Base-by-base conservation (phyloP, 2,113 vertebrate species). In the Nestor notabilis region DNA sequence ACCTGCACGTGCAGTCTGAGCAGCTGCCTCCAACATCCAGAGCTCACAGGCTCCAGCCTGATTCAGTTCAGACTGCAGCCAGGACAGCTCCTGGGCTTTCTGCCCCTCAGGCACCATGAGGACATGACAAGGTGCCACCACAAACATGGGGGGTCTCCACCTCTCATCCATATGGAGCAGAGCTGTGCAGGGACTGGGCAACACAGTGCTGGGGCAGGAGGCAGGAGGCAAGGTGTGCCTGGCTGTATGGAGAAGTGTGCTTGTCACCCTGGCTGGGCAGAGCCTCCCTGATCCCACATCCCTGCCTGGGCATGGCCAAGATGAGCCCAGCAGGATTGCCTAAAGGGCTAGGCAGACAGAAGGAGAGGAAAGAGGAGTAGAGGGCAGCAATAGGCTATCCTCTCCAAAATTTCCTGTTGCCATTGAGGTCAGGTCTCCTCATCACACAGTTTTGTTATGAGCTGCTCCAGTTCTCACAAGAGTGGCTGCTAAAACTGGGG, bases 381-480 rank as follows among this genome's bases (percentile, higher is more conserved):
- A 11, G 17, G 21, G 8, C 18, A 71, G 53, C 46, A 86, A n/a
- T 1, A 6, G 50, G 15, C 4, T 89, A 25, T 52, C 35, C 63
- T 86, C 60, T 88, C 65, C 7, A 7, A 23, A 55, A 68, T 78
- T 71, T 71, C 89, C 76, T 33, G 17, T 50, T 90, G 49, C 83
- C 33, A 52, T 60, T 35, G 49, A 58, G 63, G 58, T 80, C 90
- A 96, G 71, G 35, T 78, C 65, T 82, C 72, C 68, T 93, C 89
- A 81, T 81, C 71, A 77, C 49, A 52, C 52, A 88, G 60, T 95
- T 90, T 83, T 88, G 63, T 92, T 72, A 84, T 39, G 69, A 91
- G 63, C 55, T 97, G 87, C 89, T 96, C 94, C 93, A 95, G 93
- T 95, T 96, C 94, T 96, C 75, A 74, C 3, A 0, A 81, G 85